Evolutionary conservation across 2,113 vertebrate genomes (phyloP).

Genomic region (Oncorhynchus mykiss): DNA sequence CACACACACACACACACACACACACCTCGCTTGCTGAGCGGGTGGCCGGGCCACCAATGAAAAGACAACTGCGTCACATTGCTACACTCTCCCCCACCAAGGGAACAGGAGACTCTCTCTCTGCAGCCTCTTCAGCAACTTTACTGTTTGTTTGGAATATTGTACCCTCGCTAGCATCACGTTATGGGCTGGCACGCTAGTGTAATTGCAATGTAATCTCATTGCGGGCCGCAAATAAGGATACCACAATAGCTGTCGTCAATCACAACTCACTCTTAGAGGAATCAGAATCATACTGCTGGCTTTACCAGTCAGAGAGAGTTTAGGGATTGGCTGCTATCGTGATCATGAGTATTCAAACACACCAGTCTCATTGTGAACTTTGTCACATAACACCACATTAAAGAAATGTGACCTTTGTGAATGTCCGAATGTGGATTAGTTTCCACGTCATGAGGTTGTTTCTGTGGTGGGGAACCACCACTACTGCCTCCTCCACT

Average conservation of each 20-base stretch:
- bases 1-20: background rate
- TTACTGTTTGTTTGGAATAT: too few species aligned
- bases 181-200: slow-evolving; percentile 20
- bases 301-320: too few species aligned
- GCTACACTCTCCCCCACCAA: slow-evolving; percentile 3
- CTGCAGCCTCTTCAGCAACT: slow-evolving; percentile 2
- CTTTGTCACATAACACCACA: too few species aligned
- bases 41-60: background rate
- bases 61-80: slow-evolving; percentile 24
- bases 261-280: slow-evolving; percentile 32
- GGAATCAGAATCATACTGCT: too few species aligned
- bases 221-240: slow-evolving; percentile 26
- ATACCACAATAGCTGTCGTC: slow-evolving; percentile 49
- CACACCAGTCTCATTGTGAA: background rate
- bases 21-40: background rate
- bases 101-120: slow-evolving; percentile 8
- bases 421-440: too few species aligned
- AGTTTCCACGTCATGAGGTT: too few species aligned
- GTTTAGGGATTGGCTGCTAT: background rate
- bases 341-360: background rate
- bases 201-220: slow-evolving; percentile 50
- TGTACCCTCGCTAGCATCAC: background rate
- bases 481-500: slow-evolving; percentile 9
- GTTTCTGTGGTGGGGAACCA: too few species aligned
- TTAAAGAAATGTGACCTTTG: too few species aligned